Percentiles rank a stretch among this genome's conserved stretches.
Evolutionary conservation across 2,888 invertebrate genomes (phyloP).

Genomic region (Cyaniris semiargus): DNA sequence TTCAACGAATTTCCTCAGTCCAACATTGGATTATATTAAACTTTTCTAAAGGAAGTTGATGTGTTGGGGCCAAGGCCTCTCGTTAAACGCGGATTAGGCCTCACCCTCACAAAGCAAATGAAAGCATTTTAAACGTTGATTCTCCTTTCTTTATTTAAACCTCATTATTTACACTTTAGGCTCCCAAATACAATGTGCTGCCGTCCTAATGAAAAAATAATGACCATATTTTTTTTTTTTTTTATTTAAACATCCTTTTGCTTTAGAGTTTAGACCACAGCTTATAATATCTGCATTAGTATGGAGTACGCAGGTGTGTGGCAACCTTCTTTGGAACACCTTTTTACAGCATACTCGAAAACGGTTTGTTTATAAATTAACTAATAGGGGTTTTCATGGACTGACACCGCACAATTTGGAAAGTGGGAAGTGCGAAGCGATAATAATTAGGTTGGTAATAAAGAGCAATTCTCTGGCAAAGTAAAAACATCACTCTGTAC

Average conservation of each 20-base stretch:
- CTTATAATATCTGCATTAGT: not conserved
- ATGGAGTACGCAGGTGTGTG: not conserved
- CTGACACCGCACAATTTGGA: not conserved
- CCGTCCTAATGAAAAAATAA: conserved; percentile 15
- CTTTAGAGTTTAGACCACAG: not conserved
- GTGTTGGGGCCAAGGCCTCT: conserved; percentile 17
- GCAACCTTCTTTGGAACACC: not conserved
- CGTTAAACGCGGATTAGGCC: conserved; percentile 28
- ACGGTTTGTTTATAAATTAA: not conserved
- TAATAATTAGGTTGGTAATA: too few relatives aligned
- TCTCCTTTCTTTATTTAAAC: conserved; percentile 23
- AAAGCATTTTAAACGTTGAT: conserved; percentile 18
- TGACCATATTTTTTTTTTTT: not conserved
- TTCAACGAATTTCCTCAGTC: not conserved
- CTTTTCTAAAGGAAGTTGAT: conserved; percentile 27
- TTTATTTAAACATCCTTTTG: not conserved
- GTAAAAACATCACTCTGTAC: too few relatives aligned
- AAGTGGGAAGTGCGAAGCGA: too few relatives aligned
- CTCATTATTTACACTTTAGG: conserved; percentile 23
- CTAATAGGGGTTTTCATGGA: not conserved
- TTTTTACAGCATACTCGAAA: not conserved
- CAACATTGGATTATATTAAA: conserved; percentile 19
- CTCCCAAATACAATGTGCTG: conserved; percentile 3
- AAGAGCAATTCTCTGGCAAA: too few relatives aligned
- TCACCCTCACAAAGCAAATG: conserved; percentile 28